These are phyloP conservation scores for Axinella damicornis DNA, from an alignment of 37 sponge, comb jelly and placozoan species.

Conservation along the genomic window DNA sequence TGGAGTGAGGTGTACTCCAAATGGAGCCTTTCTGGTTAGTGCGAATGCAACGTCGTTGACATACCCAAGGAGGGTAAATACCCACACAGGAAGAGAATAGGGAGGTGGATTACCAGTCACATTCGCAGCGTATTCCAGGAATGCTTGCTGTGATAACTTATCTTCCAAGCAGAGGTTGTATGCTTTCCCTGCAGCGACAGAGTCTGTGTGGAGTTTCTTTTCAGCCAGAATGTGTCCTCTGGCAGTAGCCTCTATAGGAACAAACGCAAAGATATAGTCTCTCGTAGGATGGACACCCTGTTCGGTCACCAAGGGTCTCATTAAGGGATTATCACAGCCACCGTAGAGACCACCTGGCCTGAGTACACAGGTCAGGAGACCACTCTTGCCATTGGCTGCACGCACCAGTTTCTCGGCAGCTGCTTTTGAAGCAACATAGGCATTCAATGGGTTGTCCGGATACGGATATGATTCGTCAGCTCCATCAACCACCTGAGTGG, in stretches of 20 bases:
- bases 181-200: constrained; percentile 46
- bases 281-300: background rate
- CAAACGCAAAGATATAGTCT: background rate
- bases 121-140: background rate
- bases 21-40: constrained; percentile 22
- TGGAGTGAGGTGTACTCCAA: background rate
- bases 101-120: background rate
- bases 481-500: background rate
- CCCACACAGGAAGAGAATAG: background rate
- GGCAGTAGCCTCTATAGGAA: constrained; percentile 21
- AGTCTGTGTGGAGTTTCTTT: constrained; percentile 30
- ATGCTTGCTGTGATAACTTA: background rate
- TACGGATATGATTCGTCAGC: constrained; percentile 39
- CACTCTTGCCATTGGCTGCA: constrained; percentile 35
- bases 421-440: constrained; percentile 33
- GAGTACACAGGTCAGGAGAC: constrained; percentile 49
- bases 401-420: constrained; percentile 41
- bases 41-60: constrained; percentile 19
- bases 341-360: constrained; percentile 16
- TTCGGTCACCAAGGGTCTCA: background rate
- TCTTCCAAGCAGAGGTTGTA: constrained; percentile 20
- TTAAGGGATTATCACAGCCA: background rate
- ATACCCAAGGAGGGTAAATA: constrained; percentile 19
- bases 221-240: constrained; percentile 58
- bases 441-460: constrained; percentile 20